These are phyloP conservation scores for Poeciliopsis turrubarensis DNA, from an alignment of 2,113 vertebrate genomes.

Conservation along the genomic window DNA sequence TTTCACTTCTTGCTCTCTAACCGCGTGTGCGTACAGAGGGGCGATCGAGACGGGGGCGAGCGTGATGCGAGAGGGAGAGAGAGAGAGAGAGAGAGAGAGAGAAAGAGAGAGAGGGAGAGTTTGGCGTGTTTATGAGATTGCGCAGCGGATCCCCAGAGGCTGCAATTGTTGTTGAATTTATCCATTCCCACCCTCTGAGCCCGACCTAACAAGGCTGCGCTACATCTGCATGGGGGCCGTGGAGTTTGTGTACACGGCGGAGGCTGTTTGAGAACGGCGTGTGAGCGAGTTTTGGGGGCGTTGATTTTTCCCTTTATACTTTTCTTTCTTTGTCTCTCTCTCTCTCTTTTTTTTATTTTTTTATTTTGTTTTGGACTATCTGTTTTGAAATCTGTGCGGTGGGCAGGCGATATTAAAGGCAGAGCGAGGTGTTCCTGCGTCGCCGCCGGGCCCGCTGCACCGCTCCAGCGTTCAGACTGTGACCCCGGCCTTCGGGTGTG, in stretches of 20 bases:
- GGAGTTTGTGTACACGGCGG: conserved; percentile 52
- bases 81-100: background rate
- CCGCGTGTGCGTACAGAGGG: conserved; percentile 13
- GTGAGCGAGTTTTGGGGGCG: conserved; percentile 56
- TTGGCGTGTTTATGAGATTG: conserved; percentile 53
- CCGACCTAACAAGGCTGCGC: conserved; percentile 65
- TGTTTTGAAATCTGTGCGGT: conserved; percentile 70
- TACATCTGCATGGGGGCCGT: conserved; percentile 65
- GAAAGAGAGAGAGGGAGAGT: conserved; percentile 48
- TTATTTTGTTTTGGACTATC: conserved; percentile 67
- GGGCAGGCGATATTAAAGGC: conserved; percentile 72
- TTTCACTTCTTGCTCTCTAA: conserved; percentile 59
- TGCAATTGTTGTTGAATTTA: conserved; percentile 65
- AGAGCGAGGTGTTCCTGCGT: conserved; percentile 70
- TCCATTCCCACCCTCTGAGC: conserved; percentile 70
- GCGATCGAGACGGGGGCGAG: conserved; percentile 40
- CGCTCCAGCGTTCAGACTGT: conserved; percentile 71
- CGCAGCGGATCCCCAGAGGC: conserved; percentile 64
- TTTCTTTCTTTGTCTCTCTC: conserved; percentile 29
- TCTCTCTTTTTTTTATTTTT: conserved; percentile 7
- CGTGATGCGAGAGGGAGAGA: conserved; percentile 2
- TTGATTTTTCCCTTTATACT: conserved; percentile 36
- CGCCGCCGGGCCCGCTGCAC: conserved; percentile 69
- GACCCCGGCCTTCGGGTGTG: conserved; percentile 72
- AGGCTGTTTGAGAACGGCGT: conserved; percentile 35